Percentiles rank a stretch among this genome's conserved stretches.
These are phyloP conservation scores for Drosophila arawakana DNA, from an alignment of 1,140 invertebrate genomes.

Conservation along the genomic window DNA sequence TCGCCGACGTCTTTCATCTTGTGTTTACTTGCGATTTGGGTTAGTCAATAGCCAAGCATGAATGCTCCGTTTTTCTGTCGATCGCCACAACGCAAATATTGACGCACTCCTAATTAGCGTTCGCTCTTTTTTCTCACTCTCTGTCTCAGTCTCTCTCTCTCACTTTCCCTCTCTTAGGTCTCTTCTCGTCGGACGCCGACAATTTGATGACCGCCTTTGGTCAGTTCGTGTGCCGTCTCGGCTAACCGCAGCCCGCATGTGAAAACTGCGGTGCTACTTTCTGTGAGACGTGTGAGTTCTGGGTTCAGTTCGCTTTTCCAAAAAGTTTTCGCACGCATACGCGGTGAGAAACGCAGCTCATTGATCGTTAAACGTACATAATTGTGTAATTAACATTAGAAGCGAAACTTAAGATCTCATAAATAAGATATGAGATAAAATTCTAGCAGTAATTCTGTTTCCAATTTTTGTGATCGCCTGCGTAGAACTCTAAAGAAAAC, in stretches of 20 bases:
- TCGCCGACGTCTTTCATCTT: slow-evolving; percentile 66
- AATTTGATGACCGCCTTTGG: slow-evolving; percentile 40
- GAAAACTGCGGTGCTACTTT: slow-evolving; percentile 49
- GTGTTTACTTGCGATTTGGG: slow-evolving; percentile 59
- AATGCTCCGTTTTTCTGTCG: slow-evolving; percentile 38
- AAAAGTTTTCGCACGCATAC: slow-evolving; percentile 30
- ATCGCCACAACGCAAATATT: slow-evolving; percentile 60
- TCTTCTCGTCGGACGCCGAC: not conserved
- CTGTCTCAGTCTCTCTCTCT: not conserved
- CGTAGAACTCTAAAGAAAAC: too few species aligned
- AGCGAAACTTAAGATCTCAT: slow-evolving; percentile 17
- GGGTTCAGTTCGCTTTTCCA: not conserved
- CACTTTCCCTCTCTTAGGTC: not conserved
- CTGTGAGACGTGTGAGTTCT: slow-evolving; percentile 25
- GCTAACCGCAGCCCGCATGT: slow-evolving; percentile 64
- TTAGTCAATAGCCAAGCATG: slow-evolving; percentile 57
- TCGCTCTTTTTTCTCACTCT: slow-evolving; percentile 1
- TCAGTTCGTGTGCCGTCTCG: slow-evolving; percentile 41
- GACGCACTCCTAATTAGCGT: slow-evolving; percentile 64
- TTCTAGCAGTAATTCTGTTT: too few species aligned
- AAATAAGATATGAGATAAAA: slow-evolving; percentile 7
- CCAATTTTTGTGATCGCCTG: too few species aligned
- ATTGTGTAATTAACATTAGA: slow-evolving; percentile 23
- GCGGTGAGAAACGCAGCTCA: slow-evolving; percentile 20
- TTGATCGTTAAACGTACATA: slow-evolving; percentile 8